Base-by-base conservation (phyloP, 2,888 invertebrate species). In the Chouioia cunea region DNA sequence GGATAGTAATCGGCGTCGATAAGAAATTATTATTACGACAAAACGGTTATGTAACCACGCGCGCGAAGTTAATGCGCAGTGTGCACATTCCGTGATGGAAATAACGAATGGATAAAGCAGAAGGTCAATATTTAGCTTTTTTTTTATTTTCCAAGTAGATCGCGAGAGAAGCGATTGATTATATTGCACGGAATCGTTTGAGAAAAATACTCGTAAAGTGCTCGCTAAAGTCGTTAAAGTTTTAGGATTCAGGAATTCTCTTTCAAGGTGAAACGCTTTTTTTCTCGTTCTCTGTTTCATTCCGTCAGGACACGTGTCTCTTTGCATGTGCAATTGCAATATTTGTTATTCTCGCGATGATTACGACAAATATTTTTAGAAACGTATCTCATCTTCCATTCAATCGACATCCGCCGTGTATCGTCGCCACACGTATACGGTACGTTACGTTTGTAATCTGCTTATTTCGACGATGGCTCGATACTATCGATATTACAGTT, bases 221-320 rank as follows among this genome's bases (percentile, higher is more conserved):
- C 65, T 6, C 50, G 12, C 36, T n/a, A 27, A 4, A 43, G 44
- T 14, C 18, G 14, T 22, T 68, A 50, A 60, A 59, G 43, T 36
- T 60, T 62, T 18, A 48, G 47, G 43, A 54, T 68, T 62, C 62
- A 62, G 62, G 47, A 68, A 47, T 68, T 36, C 12, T 22, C 44
- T 23, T n/a, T 60, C 56, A 68, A 68, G 56, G 62, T 56, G 23
- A 67, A 60, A 27, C 56, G 23, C 43, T 48, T 62, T 62, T n/a
- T 36, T 36, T 36, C 6, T 36, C 6, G 27, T 12, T 10, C 12
- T 1, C 10, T 12, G 6, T 36, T 48, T 68, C 54, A 14, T 10
- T 12, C 8, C 8, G 43, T 57, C 16, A 22, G 20, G 2, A 20
- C 43, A 2, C 18, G 48, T 16, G 43, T 16, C 2, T 27, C n/a